A percentile compares a stretch with the other conserved stretches of the same genome.
phyloP scores from a whole-genome alignment of 2,888 invertebrate genomes.

The Philhelius pedissequus region DNA sequence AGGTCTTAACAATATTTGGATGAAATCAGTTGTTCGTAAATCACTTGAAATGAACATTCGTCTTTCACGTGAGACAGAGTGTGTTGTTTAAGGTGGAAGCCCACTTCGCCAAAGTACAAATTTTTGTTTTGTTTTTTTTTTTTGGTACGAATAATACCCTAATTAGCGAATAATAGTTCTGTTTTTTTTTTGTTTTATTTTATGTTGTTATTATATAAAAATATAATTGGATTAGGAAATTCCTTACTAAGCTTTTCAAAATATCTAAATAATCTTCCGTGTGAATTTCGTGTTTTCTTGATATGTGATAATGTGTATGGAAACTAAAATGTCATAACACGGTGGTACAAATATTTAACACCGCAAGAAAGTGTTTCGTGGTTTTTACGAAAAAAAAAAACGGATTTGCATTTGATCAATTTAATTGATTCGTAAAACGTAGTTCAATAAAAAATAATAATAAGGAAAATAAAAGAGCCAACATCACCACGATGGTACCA shows the following conservation, averaged over 20 bases:
- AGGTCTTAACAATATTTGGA: slow-evolving; percentile 50
- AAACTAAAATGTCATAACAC: neutral
- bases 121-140: neutral
- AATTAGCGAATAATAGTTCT: neutral
- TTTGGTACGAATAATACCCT: neutral
- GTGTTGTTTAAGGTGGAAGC: slow-evolving; percentile 3
- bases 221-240: neutral
- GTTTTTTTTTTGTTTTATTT: neutral
- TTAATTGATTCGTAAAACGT: neutral
- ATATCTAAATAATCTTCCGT: neutral
- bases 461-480: neutral
- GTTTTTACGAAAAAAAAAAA: neutral
- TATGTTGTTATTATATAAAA: neutral
- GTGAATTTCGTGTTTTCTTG: neutral
- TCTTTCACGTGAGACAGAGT: slow-evolving; percentile 28
- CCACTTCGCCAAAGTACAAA: neutral
- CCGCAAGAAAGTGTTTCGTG: neutral
- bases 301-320: neutral
- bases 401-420: neutral
- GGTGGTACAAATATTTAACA: neutral
- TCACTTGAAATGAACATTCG: slow-evolving; percentile 54
- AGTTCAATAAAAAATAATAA: neutral
- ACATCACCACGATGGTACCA: slow-evolving; percentile 17
- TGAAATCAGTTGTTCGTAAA: slow-evolving; percentile 57
- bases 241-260: neutral